Base-by-base conservation (phyloP, 2,888 invertebrate species). In the Crocallis elinguaria region DNA sequence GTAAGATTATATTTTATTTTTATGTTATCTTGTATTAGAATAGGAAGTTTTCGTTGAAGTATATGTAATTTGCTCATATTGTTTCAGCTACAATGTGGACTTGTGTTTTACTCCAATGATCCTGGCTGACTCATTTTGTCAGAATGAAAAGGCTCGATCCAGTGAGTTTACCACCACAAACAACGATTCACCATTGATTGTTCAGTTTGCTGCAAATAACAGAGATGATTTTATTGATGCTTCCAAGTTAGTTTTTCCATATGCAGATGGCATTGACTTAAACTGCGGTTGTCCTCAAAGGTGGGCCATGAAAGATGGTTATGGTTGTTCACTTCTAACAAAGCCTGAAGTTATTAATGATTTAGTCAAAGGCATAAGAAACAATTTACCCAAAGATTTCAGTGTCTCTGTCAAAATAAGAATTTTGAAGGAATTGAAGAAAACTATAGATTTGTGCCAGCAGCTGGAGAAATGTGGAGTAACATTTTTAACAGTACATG, bases 221-320 rank as follows among this genome's bases (percentile, higher is more conserved):
- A 90, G 94, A 0, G 83, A 93, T 60, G 98, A 98, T 79, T 97
- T 99, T 85, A 94, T 96, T 1, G 94, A 94, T 73, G 98, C 98
- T 16, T 93, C 98, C 2, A 94, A 96, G 86, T 88, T 99, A 61
- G 94, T 98, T 25, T 94, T 95, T 63, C 95, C 95, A 9, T 96
- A 95, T 88, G 94, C 96, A 46, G 95, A 97, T 91, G 99, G 99
- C 4, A 95, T 98, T 1, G 99, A 99, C 88, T 88, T 99, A 25
- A 99, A 99, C 80, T 99, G 99, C 91, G 99, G 99, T 0, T 99
- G 99, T 71, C 99, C 99, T 0, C 99, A 99, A 84, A 92, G 94
- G 63, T 99, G 98, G 98, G 98, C 98, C 0, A 95, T 97, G 84
- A 94, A 95, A 64, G 96, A 97, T 76, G 98, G 98, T 2, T 96